phyloP scores from a whole-genome alignment of 2,888 invertebrate genomes.

The Cheilosia soror region DNA sequence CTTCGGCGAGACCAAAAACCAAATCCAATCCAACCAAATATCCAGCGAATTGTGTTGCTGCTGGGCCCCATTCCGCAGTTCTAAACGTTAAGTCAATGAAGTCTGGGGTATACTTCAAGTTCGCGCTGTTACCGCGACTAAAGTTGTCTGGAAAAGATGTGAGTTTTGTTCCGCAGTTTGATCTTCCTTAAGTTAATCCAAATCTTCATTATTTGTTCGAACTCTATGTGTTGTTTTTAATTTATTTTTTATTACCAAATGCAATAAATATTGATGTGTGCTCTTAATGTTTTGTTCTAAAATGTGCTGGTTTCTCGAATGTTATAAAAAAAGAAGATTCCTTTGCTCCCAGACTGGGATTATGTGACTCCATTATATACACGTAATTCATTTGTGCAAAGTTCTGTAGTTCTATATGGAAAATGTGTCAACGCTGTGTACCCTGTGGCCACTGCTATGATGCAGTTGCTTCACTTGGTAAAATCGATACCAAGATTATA shows the following conservation, averaged over 20 bases:
- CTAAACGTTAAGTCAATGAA: conserved; percentile 83
- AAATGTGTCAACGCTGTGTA: conserved; percentile 45
- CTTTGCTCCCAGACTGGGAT: conserved; percentile 2
- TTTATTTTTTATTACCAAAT: neutral
- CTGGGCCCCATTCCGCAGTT: conserved; percentile 78
- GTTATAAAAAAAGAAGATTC: neutral
- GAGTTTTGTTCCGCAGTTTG: conserved; percentile 77
- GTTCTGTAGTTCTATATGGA: neutral
- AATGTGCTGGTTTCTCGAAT: conserved; percentile 40
- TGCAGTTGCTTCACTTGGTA: conserved; percentile 37
- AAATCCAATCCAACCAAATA: conserved; percentile 33
- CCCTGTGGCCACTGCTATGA: conserved; percentile 33
- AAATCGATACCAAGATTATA: conserved; percentile 64
- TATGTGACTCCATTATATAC: neutral
- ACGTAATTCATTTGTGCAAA: conserved; percentile 19
- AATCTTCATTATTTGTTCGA: conserved; percentile 35
- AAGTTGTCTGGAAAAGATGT: conserved; percentile 84
- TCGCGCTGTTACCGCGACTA: conserved; percentile 84
- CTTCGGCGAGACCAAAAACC: conserved; percentile 4
- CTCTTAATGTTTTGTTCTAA: neutral
- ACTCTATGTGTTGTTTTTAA: conserved; percentile 33
- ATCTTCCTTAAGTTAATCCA: conserved; percentile 1
- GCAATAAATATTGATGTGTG: neutral
- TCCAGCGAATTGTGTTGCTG: conserved; percentile 48
- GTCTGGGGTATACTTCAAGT: conserved; percentile 83